Evolutionary conservation across 2,888 invertebrate species (phyloP).

Genomic region (Cinara cedri): DNA sequence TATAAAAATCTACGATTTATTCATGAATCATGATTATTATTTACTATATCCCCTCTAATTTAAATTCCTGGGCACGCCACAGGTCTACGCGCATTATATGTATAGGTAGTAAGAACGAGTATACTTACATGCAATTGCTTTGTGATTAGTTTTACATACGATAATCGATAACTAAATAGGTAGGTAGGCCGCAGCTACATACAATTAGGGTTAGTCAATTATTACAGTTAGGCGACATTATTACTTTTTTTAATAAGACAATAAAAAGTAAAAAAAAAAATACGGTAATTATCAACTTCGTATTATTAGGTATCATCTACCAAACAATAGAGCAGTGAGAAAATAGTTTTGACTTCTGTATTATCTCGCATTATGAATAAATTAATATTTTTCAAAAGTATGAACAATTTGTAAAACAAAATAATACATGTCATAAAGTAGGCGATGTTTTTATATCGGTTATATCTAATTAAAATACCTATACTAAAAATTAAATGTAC

Average conservation of each 20-base stretch:
- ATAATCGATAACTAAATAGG: slow-evolving; percentile 45
- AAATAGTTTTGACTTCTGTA: not conserved
- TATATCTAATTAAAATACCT: no score
- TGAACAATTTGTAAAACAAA: not conserved
- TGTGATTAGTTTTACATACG: not conserved
- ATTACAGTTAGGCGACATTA: slow-evolving; percentile 33
- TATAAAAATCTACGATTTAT: no score
- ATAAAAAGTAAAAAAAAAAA: slow-evolving; percentile 29
- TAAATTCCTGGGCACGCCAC: no score
- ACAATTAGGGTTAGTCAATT: slow-evolving; percentile 43
- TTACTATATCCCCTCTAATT: no score
- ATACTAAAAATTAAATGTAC: not conserved
- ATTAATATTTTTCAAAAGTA: slow-evolving; percentile 17
- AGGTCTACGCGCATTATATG: no score
- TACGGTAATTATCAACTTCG: slow-evolving; percentile 32
- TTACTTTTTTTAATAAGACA: slow-evolving; percentile 42
- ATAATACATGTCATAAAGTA: not conserved
- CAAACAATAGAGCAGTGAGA: slow-evolving; percentile 38
- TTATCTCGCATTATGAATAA: not conserved
- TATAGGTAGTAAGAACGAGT: slow-evolving; percentile 5
- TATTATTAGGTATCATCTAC: not conserved
- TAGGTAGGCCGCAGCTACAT: not conserved
- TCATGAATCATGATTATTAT: no score
- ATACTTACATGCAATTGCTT: not conserved
- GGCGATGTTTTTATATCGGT: no score